These are phyloP conservation scores for Eucidaris tribuloides DNA, from an alignment of 35 echinoderm and acorn worm species.

Conservation along the genomic window DNA sequence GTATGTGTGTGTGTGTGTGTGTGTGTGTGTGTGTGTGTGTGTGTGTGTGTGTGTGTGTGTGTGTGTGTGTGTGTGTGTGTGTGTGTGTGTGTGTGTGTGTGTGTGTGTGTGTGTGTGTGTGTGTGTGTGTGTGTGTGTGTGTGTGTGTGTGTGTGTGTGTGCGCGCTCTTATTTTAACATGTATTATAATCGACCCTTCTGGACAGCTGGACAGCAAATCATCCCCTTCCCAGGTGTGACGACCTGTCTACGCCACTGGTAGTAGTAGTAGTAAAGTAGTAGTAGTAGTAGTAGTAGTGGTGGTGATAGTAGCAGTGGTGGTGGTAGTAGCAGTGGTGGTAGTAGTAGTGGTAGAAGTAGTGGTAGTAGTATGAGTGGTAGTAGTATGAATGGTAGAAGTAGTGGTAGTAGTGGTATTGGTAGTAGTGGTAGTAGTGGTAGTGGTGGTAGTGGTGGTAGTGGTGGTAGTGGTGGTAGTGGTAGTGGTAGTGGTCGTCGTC, in stretches of 20 bases:
- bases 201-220: too few species aligned
- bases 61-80: neutral
- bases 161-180: too few species aligned
- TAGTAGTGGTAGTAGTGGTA: too few species aligned
- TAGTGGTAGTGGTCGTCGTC: neutral
- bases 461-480: neutral
- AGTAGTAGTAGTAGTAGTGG: neutral
- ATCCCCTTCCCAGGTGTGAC: too few species aligned
- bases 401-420: too few species aligned
- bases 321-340: neutral
- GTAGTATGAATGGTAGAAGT: too few species aligned
- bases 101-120: neutral
- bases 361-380: too few species aligned
- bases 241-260: too few species aligned
- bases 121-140: neutral
- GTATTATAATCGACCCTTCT: too few species aligned
- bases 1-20: neutral
- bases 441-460: neutral
- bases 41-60: neutral
- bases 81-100: neutral
- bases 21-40: neutral
- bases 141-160: neutral
- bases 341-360: too few species aligned
- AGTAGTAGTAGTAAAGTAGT: neutral
- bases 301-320: neutral